Conservation (phyloP, 64 coral and sea anemone genomes). For the Stylophora pistillata region DNA sequence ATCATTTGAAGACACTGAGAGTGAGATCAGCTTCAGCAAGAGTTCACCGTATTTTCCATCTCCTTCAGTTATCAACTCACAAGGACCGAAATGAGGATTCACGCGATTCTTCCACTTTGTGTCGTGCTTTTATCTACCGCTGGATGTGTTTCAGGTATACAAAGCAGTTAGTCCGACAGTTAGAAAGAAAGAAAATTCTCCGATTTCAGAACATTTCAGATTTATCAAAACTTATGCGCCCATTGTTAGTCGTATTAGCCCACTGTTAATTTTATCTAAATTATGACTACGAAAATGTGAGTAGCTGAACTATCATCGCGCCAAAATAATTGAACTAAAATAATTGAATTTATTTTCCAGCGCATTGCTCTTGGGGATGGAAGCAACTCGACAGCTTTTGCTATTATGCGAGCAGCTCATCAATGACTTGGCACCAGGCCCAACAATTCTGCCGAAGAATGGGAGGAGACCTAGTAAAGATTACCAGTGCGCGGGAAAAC, state of each 20-base stretch:
- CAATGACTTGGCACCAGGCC: slow-evolving; percentile 1
- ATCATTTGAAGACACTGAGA: no score
- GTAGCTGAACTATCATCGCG: no score
- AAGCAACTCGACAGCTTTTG: background rate
- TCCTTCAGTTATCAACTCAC: no score
- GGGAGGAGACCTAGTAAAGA: slow-evolving; percentile 10
- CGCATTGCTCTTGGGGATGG: background rate
- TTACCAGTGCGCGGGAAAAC: slow-evolving; percentile 11
- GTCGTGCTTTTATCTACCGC: background rate
- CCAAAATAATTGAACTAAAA: background rate
- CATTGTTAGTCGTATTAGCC: no score
- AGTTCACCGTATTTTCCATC: no score
- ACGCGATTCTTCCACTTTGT: background rate
- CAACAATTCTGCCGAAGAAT: background rate
- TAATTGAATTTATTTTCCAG: background rate
- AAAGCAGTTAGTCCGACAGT: no score
- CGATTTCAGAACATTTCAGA: no score
- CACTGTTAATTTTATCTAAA: no score
- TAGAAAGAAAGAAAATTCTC: no score
- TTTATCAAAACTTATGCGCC: no score
- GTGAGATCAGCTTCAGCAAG: no score
- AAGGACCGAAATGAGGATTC: background rate
- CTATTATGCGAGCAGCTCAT: background rate
- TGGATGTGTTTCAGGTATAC: background rate
- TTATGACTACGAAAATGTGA: no score